Percentiles rank a stretch among this genome's conserved stretches.
Evolutionary conservation across 2,797 vertebrate genomes (phyloP).

Genomic region (Danio kyathit): DNA sequence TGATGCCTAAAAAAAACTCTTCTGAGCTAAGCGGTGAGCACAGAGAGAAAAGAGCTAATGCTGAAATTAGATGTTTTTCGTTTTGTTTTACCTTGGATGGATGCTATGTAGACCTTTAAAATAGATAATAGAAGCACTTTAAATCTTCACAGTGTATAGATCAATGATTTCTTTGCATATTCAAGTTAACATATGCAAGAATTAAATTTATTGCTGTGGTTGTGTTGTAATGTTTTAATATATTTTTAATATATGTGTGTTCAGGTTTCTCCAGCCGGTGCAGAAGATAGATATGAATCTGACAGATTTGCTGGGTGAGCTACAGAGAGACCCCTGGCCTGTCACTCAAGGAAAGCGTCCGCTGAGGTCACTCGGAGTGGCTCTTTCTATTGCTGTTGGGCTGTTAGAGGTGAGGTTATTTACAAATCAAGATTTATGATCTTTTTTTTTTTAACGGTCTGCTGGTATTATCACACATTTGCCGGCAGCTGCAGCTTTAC

Average conservation of each 20-base stretch:
- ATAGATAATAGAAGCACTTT: too few species aligned
- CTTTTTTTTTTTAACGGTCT: neutral
- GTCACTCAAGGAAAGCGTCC: conserved; percentile 94
- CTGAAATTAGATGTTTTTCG: too few species aligned
- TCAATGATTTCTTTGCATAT: too few species aligned
- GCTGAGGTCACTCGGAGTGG: conserved; percentile 91
- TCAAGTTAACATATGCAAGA: too few species aligned
- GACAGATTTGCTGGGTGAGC: conserved; percentile 94
- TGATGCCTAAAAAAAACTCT: too few species aligned
- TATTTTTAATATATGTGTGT: conserved; percentile 1
- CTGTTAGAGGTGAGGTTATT: conserved; percentile 87
- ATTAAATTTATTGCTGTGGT: neutral
- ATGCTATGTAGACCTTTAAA: too few species aligned
- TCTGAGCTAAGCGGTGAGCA: too few species aligned
- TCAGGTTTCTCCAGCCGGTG: conserved; percentile 93
- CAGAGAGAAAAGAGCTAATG: too few species aligned
- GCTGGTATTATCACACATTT: neutral
- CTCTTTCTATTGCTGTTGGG: conserved; percentile 95
- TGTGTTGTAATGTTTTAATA: neutral
- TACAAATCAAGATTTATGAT: conserved; percentile 9
- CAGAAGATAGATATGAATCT: conserved; percentile 99
- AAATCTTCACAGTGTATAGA: too few species aligned
- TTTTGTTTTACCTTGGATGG: too few species aligned
- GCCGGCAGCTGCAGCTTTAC: neutral
- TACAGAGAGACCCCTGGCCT: conserved; percentile 96